Evolutionary conservation across 2,113 vertebrate genomes (phyloP), one percentile per base, ranked within the genome.

Genomic region (Merops nubicus): DNA sequence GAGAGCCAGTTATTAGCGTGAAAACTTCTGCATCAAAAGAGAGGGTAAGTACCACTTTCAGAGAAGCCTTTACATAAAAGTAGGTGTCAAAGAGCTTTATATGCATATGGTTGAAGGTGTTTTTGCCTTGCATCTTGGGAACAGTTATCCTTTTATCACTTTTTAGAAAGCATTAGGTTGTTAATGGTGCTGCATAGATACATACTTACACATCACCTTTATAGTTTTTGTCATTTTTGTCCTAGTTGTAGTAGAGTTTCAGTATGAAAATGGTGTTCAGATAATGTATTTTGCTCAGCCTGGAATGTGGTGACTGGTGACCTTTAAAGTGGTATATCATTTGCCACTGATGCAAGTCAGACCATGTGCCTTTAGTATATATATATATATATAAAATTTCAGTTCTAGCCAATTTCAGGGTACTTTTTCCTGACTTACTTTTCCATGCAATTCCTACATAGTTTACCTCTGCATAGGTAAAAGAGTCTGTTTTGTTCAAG

Each of bases 1-100:
- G 99, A 48, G 99, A 99, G 59, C 99, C 99, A 2, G 99, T 99
- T 62, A 99, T 99, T 90, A 99, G 99, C 4, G 98, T 99, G 70
- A 99, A 99, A 97, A 99, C 99, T 10, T 98, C 98, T 6, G 94
- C 98, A 12, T 98, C 98, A 15, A 98, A 98, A 69, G 98, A 98
- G 64, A 98, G 98, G 75, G 98, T 98, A 74, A 97, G 98, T 77
- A 74, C 43, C 65, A 7, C 28, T 75, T 56, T 19, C 19, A 38
- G 56, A 72, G 40, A 17, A 50, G n/a, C 17, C 16, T 85, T 15
- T 22, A 3, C 48, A 12, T 42, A 19, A 74, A 73, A 80, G n/a
- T 1, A 33, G 8, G 1, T 38, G 25, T 79, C 10, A 23, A 31
- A 54, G 17, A 33, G 8, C 26, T 31, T 6, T 28, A 22, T 8